Conservation (phyloP, 1,140 invertebrate genomes). For the Trichoplusia ni region DNA sequence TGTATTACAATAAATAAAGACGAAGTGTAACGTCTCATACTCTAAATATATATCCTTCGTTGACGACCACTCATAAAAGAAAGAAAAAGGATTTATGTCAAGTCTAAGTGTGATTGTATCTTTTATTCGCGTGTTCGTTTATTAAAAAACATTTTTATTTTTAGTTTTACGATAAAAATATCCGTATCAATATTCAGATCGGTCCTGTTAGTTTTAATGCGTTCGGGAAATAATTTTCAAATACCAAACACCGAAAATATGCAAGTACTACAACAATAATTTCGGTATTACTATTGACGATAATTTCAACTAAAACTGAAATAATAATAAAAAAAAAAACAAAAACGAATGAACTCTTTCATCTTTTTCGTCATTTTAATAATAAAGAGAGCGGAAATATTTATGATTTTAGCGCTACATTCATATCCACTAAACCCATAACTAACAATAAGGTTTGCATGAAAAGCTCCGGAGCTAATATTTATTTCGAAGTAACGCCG, state of each 20-base stretch:
- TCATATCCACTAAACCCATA: neutral
- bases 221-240: too few relatives aligned
- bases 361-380: too few relatives aligned
- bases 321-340: neutral
- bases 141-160: too few relatives aligned
- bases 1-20: conserved; percentile 22
- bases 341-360: too few relatives aligned
- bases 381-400: neutral
- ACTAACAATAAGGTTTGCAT: conserved; percentile 12
- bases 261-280: too few relatives aligned
- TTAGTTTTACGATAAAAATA: too few relatives aligned
- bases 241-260: too few relatives aligned
- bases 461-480: neutral
- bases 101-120: conserved; percentile 36
- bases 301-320: too few relatives aligned
- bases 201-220: too few relatives aligned
- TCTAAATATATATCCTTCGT: conserved; percentile 12
- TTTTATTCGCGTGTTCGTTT: conserved; percentile 30
- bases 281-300: too few relatives aligned
- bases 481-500: conserved; percentile 6
- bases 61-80: conserved; percentile 32
- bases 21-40: neutral
- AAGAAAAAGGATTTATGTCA: conserved; percentile 30
- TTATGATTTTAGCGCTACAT: conserved; percentile 1
- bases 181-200: too few relatives aligned